These are phyloP conservation scores for Ornithorhynchus anatinus DNA, from an alignment of 2,113 vertebrate genomes.

Conservation along the genomic window DNA sequence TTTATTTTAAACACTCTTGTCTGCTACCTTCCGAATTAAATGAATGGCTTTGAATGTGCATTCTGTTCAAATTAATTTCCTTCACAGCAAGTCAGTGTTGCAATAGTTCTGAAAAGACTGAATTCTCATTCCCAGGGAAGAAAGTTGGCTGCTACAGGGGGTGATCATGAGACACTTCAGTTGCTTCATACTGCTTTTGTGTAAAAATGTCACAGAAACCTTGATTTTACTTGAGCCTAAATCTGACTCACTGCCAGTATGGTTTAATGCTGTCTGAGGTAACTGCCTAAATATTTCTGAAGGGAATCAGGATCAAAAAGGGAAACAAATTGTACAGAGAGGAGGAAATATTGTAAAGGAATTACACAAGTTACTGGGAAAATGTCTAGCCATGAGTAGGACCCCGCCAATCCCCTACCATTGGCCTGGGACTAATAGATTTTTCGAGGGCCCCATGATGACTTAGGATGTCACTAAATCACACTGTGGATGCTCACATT, in stretches of 20 bases:
- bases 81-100: not conserved
- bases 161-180: not conserved
- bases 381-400: no score
- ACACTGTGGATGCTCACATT: no score
- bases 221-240: not conserved
- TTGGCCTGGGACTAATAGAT: no score
- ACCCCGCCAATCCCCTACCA: no score
- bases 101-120: slow-evolving; percentile 5
- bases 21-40: slow-evolving; percentile 25
- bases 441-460: no score
- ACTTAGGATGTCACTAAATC: no score
- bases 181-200: not conserved
- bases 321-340: not conserved
- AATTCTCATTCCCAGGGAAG: not conserved
- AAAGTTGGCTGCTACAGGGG: not conserved
- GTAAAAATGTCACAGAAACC: no score
- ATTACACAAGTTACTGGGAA: no score
- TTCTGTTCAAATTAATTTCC: slow-evolving; percentile 29
- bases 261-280: not conserved
- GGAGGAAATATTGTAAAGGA: not conserved
- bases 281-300: not conserved
- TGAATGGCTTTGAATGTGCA: slow-evolving; percentile 27
- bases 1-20: slow-evolving; percentile 28
- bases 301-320: not conserved
- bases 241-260: not conserved